These are phyloP conservation scores for Lycaena phlaeas DNA, from an alignment of 2,888 invertebrate genomes.

Conservation along the genomic window DNA sequence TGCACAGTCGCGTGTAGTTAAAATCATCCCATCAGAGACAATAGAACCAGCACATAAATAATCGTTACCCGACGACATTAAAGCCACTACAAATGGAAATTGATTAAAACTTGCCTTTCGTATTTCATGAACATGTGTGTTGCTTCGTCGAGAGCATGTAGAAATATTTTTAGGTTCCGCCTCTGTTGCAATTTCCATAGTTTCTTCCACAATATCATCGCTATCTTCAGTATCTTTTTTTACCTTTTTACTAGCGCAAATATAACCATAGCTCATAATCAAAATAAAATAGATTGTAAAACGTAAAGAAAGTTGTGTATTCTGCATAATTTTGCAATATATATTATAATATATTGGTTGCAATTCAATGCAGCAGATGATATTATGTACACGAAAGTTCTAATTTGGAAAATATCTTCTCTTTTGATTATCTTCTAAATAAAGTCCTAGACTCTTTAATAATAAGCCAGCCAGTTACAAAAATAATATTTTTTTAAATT, in stretches of 20 bases:
- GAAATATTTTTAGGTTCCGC: constrained; percentile 30
- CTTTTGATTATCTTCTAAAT: too few relatives aligned
- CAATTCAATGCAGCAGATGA: too few relatives aligned
- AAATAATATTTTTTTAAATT: too few relatives aligned
- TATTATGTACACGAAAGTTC: too few relatives aligned
- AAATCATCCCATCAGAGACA: constrained; percentile 46
- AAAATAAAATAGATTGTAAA: not conserved
- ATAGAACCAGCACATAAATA: constrained; percentile 52
- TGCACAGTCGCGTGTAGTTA: constrained; percentile 49
- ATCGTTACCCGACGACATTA: constrained; percentile 52
- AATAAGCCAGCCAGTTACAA: too few relatives aligned
- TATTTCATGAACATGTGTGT: constrained; percentile 50
- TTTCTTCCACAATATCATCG: constrained; percentile 36
- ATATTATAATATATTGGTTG: too few relatives aligned
- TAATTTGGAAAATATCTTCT: too few relatives aligned
- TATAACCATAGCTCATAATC: not conserved
- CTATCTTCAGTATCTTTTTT: constrained; percentile 51
- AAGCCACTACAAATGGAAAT: constrained; percentile 54
- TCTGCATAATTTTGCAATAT: too few relatives aligned
- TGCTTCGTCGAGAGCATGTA: constrained; percentile 45
- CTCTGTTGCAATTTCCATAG: constrained; percentile 43
- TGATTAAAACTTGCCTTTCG: constrained; percentile 33
- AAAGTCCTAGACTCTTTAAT: too few relatives aligned
- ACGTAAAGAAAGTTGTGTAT: not conserved
- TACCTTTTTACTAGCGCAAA: constrained; percentile 34